Base-by-base conservation (phyloP, 2,113 vertebrate species). In the Chaenogobius annularis region DNA sequence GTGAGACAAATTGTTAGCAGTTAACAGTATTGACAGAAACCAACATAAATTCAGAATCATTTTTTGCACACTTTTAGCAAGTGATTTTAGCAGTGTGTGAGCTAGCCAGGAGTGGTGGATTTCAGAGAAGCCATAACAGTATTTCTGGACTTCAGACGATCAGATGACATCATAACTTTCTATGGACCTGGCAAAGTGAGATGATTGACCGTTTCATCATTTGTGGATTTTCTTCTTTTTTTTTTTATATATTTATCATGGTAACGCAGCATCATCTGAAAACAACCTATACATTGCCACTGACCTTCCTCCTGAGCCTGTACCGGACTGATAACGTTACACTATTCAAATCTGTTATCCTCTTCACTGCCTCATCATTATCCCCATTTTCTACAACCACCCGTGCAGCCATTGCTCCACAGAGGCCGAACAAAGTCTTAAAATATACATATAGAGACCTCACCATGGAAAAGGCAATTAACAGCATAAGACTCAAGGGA, bases 381-480 rank as follows among this genome's bases (percentile, higher is more conserved):
- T 88, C 82, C 74, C 64, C 15, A 26, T 68, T 23, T 64, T 11
- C 55, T 72, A 74, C 83, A 83, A 77, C 78, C 69, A 73, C 23
- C 70, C 66, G 76, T 78, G 81, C 69, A 17, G 73, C 64, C 65
- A 50, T 17, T 48, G 72, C 80, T 76, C 73, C 20, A 8, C 54
- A 83, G 84, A 83, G 72, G 40, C 47, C 69, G 69, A 66, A 88
- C 83, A 88, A 85, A 88, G 81, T 61, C 76, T 77, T 72, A 69
- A 72, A 81, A 61, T 31, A 61, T 35, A 61, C 35, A 79, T 61
- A 79, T 63, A 79, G 81, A 88, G 83, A 89, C 69, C 82, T 92
- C 85, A 82, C 81, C 78, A 65, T 75, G 87, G 82, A 89, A 83
- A 86, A 91, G 79, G 88, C 86, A 90, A 90, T 91, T 91, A 91